Conservation (phyloP, 2,113 vertebrate genomes). For the Hydrochoerus hydrochaeris region DNA sequence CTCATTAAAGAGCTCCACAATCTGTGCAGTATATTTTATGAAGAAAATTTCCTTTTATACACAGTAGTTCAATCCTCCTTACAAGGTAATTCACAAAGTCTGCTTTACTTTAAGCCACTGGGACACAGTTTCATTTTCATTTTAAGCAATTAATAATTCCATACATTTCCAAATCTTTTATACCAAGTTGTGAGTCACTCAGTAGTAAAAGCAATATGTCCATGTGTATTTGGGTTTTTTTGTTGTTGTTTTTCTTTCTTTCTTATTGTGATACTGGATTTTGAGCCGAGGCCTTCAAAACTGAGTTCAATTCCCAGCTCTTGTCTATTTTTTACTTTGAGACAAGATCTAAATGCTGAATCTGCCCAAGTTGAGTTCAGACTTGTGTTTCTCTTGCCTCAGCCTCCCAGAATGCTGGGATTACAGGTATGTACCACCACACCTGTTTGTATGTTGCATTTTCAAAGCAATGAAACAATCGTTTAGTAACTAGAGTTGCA, state of each 20-base stretch:
- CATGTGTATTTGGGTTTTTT: not conserved
- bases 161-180: not conserved
- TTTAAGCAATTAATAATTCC: constrained; percentile 17
- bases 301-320: not conserved
- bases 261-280: not conserved
- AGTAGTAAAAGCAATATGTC: not conserved
- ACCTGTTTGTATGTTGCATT: not conserved
- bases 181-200: not conserved
- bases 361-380: not conserved
- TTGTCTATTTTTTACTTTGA: not conserved
- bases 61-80: not conserved
- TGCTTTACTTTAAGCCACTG: not conserved
- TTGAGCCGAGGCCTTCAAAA: not conserved
- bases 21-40: not conserved
- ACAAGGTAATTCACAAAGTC: not conserved
- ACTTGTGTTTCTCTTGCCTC: too few relatives aligned
- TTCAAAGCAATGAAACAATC: constrained; percentile 44
- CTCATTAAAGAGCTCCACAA: not conserved
- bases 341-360: not conserved
- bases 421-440: not conserved
- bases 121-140: not conserved
- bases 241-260: too few relatives aligned
- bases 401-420: not conserved
- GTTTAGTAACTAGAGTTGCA: constrained; percentile 56
- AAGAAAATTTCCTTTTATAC: not conserved